A percentile compares a stretch with the other conserved stretches of the same genome.
These are phyloP conservation scores for Drosophila anomalata DNA, from an alignment of 2,888 invertebrate species.

Conservation along the genomic window DNA sequence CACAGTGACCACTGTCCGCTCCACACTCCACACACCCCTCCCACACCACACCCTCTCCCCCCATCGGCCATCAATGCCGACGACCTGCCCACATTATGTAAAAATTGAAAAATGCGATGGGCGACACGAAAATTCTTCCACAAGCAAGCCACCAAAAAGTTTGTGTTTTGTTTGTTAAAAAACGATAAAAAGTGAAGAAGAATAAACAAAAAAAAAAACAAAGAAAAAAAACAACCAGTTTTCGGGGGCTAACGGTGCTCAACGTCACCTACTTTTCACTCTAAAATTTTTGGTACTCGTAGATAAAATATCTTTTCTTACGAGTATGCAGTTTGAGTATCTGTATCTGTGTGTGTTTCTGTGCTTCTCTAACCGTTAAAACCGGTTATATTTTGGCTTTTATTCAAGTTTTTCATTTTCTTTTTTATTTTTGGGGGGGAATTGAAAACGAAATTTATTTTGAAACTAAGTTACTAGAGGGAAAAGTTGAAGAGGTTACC, in stretches of 20 bases:
- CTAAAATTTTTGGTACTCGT: slow-evolving; percentile 40
- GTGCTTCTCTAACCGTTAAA: slow-evolving; percentile 58
- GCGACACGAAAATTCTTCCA: slow-evolving; percentile 58
- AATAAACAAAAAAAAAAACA: slow-evolving; percentile 29
- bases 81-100: slow-evolving; percentile 63
- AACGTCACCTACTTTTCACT: slow-evolving; percentile 77
- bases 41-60: slow-evolving; percentile 5
- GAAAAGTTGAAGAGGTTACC: slow-evolving; percentile 35
- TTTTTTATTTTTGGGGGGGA: slow-evolving; percentile 45
- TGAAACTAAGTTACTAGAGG: slow-evolving; percentile 34
- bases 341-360: slow-evolving; percentile 33
- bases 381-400: slow-evolving; percentile 55
- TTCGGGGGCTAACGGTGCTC: slow-evolving; percentile 72
- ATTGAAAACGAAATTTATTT: slow-evolving; percentile 74
- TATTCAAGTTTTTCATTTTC: slow-evolving; percentile 32
- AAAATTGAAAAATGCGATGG: slow-evolving; percentile 51
- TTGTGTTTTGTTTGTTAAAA: slow-evolving; percentile 14
- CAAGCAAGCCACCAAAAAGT: slow-evolving; percentile 32
- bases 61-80: slow-evolving; percentile 12
- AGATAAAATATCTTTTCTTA: slow-evolving; percentile 54
- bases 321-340: not conserved
- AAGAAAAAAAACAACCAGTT: slow-evolving; percentile 66
- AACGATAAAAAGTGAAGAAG: not conserved
- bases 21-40: not conserved
- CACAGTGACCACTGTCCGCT: slow-evolving; percentile 15